phyloP scores from a whole-genome alignment of 2,888 invertebrate genomes.

The Apamea epomidion region DNA sequence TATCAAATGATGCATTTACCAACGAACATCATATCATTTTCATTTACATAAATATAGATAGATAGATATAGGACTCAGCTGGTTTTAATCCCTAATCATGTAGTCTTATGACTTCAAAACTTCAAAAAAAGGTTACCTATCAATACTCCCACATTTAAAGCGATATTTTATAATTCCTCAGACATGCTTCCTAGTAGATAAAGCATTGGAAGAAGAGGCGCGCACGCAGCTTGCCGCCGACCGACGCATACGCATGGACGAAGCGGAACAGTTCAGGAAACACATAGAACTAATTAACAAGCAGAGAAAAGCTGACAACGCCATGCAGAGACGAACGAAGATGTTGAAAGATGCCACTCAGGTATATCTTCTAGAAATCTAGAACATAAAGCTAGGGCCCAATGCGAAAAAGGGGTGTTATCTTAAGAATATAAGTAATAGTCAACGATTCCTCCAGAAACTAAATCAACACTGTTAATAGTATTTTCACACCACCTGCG shows the following conservation, averaged over 20 bases:
- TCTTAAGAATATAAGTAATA: not conserved
- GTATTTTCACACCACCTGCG: not conserved
- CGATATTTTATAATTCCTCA: conserved; percentile 53
- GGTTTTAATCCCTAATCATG: not conserved
- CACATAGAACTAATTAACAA: conserved; percentile 73
- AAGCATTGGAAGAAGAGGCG: conserved; percentile 78
- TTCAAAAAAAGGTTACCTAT: not conserved
- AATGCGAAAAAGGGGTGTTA: not conserved
- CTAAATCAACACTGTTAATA: not conserved
- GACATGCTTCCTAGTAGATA: conserved; percentile 76
- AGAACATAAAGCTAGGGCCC: not conserved
- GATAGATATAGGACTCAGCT: not conserved
- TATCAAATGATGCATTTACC: not conserved
- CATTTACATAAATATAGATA: not conserved
- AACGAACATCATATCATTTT: not conserved
- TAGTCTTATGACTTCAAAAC: not conserved
- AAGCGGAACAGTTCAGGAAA: conserved; percentile 74
- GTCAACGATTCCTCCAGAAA: not conserved
- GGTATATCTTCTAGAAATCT: conserved; percentile 61
- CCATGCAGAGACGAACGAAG: conserved; percentile 71
- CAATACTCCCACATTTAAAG: not conserved
- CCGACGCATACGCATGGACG: conserved; percentile 72
- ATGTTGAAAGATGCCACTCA: conserved; percentile 78
- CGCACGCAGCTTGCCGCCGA: conserved; percentile 79
- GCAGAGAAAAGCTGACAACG: conserved; percentile 74